Evolutionary conservation across 2,888 invertebrate genomes (phyloP).

Genomic region (Zygogramma bicolorata): DNA sequence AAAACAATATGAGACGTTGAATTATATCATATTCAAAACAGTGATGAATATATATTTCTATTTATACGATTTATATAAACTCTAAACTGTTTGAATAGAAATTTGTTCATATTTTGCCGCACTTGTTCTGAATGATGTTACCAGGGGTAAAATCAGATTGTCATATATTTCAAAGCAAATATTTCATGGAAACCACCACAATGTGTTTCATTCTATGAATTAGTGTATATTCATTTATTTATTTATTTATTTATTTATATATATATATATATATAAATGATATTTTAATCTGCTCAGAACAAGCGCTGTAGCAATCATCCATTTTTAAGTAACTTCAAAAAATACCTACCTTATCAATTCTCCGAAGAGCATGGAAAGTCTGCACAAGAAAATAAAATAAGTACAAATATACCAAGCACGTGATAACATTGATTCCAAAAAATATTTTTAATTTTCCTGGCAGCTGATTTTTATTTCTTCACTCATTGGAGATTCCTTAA

Average conservation of each 20-base stretch:
- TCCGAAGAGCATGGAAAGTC: slow-evolving; percentile 7
- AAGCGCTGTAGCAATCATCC: slow-evolving; percentile 18
- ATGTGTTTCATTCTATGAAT: too few relatives aligned
- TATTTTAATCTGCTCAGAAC: not conserved
- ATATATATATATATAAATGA: too few relatives aligned
- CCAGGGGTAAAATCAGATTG: too few relatives aligned
- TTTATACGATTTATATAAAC: slow-evolving; percentile 16
- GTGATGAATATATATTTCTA: not conserved
- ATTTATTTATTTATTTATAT: too few relatives aligned
- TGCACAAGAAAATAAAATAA: slow-evolving; percentile 42
- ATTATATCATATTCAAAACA: slow-evolving; percentile 20
- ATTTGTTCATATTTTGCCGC: slow-evolving; percentile 11
- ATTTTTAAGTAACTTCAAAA: slow-evolving; percentile 48
- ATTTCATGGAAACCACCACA: too few relatives aligned
- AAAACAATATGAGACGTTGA: slow-evolving; percentile 15
- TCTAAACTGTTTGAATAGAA: slow-evolving; percentile 7
- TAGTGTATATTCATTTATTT: too few relatives aligned
- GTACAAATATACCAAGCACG: slow-evolving; percentile 33
- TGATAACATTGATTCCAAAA: slow-evolving; percentile 15
- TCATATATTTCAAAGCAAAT: too few relatives aligned
- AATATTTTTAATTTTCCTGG: slow-evolving; percentile 41
- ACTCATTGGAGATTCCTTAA: not conserved
- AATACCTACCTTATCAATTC: slow-evolving; percentile 47
- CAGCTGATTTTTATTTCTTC: not conserved
- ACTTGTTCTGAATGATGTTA: slow-evolving; percentile 4